phyloP scores from a whole-genome alignment of 2,888 invertebrate genomes.

The Argyresthia albistria region DNA sequence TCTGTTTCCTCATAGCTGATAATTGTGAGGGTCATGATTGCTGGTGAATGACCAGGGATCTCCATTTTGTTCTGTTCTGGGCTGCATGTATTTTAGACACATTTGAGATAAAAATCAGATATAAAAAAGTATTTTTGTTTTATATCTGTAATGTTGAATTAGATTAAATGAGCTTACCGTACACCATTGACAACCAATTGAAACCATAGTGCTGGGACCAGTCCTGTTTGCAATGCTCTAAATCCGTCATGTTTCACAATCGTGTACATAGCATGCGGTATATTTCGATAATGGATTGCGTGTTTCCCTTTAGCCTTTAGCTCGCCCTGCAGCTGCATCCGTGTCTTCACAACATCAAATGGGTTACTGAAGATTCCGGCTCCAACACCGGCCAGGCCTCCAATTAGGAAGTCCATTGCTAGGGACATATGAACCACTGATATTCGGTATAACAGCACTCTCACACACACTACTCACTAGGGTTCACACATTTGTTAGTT shows the following conservation, averaged over 20 bases:
- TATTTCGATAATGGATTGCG: slow-evolving; percentile 77
- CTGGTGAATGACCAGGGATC: too few relatives aligned
- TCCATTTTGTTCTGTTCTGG: too few relatives aligned
- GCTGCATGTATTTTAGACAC: too few relatives aligned
- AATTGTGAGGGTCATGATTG: too few relatives aligned
- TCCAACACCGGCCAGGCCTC: slow-evolving; percentile 81
- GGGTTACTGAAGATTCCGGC: slow-evolving; percentile 91
- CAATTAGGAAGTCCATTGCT: slow-evolving; percentile 82
- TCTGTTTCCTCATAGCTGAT: too few relatives aligned
- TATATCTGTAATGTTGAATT: too few relatives aligned
- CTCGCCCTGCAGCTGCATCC: slow-evolving; percentile 91
- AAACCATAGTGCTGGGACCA: slow-evolving; percentile 87
- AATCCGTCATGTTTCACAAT: slow-evolving; percentile 85
- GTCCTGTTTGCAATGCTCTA: slow-evolving; percentile 81
- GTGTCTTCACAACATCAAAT: slow-evolving; percentile 89
- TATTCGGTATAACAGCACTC: background rate
- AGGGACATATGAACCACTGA: slow-evolving; percentile 13
- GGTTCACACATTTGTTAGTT: background rate
- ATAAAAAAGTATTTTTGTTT: too few relatives aligned
- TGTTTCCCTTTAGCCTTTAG: slow-evolving; percentile 77
- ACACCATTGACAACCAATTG: slow-evolving; percentile 78
- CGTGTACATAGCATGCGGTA: slow-evolving; percentile 84
- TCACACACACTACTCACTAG: background rate
- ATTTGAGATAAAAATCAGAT: too few relatives aligned
- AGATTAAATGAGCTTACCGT: slow-evolving; percentile 41